A percentile compares a stretch with the other conserved stretches of the same genome.
phyloP scores from a whole-genome alignment of 2,888 invertebrate genomes.

The Anodontia alba region DNA sequence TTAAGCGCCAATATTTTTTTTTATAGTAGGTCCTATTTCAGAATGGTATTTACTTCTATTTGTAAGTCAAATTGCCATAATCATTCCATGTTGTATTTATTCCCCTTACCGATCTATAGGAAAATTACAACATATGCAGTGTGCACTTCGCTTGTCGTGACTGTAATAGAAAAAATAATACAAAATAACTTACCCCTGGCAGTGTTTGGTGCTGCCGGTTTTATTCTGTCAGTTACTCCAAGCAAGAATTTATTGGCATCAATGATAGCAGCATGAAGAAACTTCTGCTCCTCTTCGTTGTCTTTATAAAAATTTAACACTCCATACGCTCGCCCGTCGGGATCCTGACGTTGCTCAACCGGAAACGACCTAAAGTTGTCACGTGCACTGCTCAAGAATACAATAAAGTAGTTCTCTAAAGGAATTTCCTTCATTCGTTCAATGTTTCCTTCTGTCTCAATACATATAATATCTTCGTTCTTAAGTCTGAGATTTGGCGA shows the following conservation, averaged over 20 bases:
- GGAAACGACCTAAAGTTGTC: conserved; percentile 67
- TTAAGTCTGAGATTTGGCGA: conserved; percentile 57
- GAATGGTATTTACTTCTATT: too few relatives aligned
- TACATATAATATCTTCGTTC: conserved; percentile 64
- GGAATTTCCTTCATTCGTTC: conserved; percentile 63
- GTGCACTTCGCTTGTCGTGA: too few relatives aligned
- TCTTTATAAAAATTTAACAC: conserved; percentile 57
- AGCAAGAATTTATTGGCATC: conserved; percentile 64
- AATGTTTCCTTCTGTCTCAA: conserved; percentile 66
- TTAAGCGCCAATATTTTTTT: too few relatives aligned
- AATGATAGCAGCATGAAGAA: conserved; percentile 62
- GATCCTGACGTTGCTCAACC: conserved; percentile 63
- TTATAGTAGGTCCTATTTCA: too few relatives aligned
- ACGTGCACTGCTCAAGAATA: conserved; percentile 63
- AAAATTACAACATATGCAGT: too few relatives aligned
- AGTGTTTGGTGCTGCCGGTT: conserved; percentile 29
- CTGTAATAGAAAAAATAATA: too few relatives aligned
- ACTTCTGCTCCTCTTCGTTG: conserved; percentile 53
- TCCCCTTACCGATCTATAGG: too few relatives aligned
- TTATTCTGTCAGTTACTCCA: conserved; percentile 42
- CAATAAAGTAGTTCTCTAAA: conserved; percentile 64
- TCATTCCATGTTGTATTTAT: too few relatives aligned
- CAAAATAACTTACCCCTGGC: conserved; percentile 36
- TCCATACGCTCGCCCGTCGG: conserved; percentile 62
- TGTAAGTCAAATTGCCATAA: too few relatives aligned